Base-by-base conservation (phyloP, 2,888 invertebrate genomes). In the Paralinhomoeus sp. region DNA sequence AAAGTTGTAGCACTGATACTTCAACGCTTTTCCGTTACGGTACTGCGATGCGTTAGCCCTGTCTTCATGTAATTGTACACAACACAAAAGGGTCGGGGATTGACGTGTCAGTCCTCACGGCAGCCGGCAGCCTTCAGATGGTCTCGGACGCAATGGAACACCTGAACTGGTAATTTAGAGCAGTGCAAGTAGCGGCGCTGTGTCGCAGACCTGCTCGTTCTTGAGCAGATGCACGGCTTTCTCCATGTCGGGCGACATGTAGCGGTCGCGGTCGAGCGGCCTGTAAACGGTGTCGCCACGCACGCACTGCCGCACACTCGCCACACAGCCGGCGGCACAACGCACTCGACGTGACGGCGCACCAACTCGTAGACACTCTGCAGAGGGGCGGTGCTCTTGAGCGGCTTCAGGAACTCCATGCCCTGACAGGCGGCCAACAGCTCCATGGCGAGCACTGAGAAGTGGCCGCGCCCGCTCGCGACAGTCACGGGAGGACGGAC, bases 381-480 rank as follows among this genome's bases (percentile, higher is more conserved):
- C 38, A 75, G 59, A 0, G 75, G 74, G 13, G 65, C 64, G 1
- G 75, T 75, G 7, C 73, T 72, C 53, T 68, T 72, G 42, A 75
- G 57, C 1, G 75, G 75, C 31, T 74, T 62, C 35, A 74, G 62
- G 56, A 76, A 75, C 57, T 75, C 75, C 40, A 76, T 69, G 9
- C 73, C 75, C 57, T 76, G 75, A 53, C 74, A 74, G 3, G 75
- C 74, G 3, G 72, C 71, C 40, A 75, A 55, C 37, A 76, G 60
- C 54, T 76, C 75, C 51, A 76, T 74, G 9, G 74, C 75, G 37
- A 76, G 67, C 22, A 75, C 74, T 60, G 64, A 45, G 46, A 39
- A 37, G n/a, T 38, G 39, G n/a, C 38, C 9, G 22, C 20, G 23
- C n/a, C n/a, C n/a, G n/a, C n/a, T n/a, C n/a, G n/a, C n/a, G n/a